Percentiles rank a stretch among this genome's conserved stretches.
Conservation (phyloP, 2,797 vertebrate species). For the Mergus octosetaceus region DNA sequence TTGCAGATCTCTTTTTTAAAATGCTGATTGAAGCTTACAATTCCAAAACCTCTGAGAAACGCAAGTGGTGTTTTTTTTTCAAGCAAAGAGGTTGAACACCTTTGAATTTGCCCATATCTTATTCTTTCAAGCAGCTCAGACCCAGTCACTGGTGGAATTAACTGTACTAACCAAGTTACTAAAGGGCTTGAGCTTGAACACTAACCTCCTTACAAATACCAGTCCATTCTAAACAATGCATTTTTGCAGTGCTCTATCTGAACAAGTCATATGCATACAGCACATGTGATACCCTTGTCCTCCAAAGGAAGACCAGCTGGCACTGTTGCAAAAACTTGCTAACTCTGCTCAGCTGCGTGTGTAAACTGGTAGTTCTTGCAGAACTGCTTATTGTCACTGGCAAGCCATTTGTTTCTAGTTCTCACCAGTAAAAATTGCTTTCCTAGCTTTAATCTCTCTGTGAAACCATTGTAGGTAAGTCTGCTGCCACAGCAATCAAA, state of each 20-base stretch:
- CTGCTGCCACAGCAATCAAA: conserved; percentile 32
- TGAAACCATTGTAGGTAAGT: neutral
- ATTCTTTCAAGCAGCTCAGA: neutral
- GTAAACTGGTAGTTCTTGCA: neutral
- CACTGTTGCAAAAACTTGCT: neutral
- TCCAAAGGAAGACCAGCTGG: conserved; percentile 11
- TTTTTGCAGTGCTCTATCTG: neutral
- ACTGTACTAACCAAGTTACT: neutral
- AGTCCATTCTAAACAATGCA: neutral
- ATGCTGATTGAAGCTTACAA: neutral
- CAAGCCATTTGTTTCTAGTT: neutral
- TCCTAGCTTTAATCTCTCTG: neutral
- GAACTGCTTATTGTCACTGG: neutral
- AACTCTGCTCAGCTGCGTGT: neutral
- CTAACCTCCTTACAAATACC: neutral
- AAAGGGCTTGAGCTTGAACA: neutral
- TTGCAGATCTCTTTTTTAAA: neutral
- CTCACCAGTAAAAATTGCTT: neutral
- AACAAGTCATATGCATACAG: neutral
- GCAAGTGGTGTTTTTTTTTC: neutral
- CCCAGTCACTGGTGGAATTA: neutral
- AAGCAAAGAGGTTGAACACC: neutral
- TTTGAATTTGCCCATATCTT: neutral
- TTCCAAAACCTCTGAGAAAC: neutral
- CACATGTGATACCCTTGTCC: neutral